These are phyloP conservation scores for Sabatieria punctata DNA, from an alignment of 2,888 invertebrate genomes.

Conservation along the genomic window DNA sequence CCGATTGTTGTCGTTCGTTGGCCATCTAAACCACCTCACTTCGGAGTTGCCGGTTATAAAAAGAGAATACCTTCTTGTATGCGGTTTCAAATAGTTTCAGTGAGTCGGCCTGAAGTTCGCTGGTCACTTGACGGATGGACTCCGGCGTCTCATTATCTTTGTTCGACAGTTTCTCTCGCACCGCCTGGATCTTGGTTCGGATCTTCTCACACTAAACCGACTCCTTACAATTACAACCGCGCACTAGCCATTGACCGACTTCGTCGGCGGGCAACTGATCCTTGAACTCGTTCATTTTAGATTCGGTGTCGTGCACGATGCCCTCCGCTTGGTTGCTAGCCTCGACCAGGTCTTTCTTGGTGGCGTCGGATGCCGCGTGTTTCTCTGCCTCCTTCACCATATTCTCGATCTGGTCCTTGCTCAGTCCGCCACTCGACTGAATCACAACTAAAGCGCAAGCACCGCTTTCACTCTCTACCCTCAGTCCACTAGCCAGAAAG, in stretches of 20 bases:
- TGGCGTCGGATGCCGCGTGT: conserved; percentile 77
- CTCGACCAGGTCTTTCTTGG: conserved; percentile 78
- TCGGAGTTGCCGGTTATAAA: no score
- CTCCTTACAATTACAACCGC: neutral
- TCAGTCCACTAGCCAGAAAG: no score
- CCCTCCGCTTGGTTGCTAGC: conserved; percentile 90
- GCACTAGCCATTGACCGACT: conserved; percentile 40
- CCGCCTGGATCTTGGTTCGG: conserved; percentile 58
- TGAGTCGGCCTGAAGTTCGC: conserved; percentile 79
- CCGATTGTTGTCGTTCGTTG: no score
- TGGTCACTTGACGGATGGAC: conserved; percentile 66
- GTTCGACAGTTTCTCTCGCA: conserved; percentile 63
- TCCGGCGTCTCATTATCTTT: conserved; percentile 83
- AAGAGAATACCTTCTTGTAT: conserved; percentile 72
- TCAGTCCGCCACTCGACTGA: conserved; percentile 92
- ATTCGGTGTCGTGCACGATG: conserved; percentile 90
- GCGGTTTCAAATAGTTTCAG: conserved; percentile 97
- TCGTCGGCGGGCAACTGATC: conserved; percentile 87
- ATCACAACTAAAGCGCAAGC: conserved; percentile 59
- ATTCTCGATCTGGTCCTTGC: conserved; percentile 98
- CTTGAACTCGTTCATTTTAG: conserved; percentile 92
- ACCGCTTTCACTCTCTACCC: no score
- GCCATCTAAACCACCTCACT: no score
- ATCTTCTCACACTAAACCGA: conserved; percentile 31
- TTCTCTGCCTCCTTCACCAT: conserved; percentile 97